A percentile compares a stretch with the other conserved stretches of the same genome.
phyloP scores from a whole-genome alignment of 1,140 invertebrate genomes.

The Ceratosolen fusciceps region DNA sequence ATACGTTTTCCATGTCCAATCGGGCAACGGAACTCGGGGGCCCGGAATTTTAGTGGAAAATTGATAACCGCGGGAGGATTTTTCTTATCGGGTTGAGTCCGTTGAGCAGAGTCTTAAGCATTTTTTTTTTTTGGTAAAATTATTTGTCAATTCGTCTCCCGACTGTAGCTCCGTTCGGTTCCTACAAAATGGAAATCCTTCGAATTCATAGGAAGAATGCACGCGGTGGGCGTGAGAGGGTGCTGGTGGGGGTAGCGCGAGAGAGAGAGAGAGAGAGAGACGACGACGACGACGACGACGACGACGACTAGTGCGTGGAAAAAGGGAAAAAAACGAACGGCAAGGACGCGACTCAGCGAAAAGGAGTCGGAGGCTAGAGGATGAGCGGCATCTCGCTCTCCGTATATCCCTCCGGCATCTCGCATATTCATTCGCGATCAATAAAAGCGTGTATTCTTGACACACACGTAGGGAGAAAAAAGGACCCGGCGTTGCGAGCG shows the following conservation, averaged over 20 bases:
- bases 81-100: too few species aligned
- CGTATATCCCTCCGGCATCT: constrained; percentile 59
- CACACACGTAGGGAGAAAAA: constrained; percentile 52
- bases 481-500: constrained; percentile 9
- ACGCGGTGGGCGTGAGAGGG: neutral
- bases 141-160: too few species aligned
- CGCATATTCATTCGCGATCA: constrained; percentile 63
- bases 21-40: too few species aligned
- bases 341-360: neutral
- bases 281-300: neutral
- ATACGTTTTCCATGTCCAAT: too few species aligned
- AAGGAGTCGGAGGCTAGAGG: constrained; percentile 47
- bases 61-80: too few species aligned
- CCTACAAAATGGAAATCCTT: constrained; percentile 31
- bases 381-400: constrained; percentile 53
- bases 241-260: neutral
- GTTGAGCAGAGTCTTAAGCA: too few species aligned
- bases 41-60: too few species aligned
- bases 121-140: too few species aligned
- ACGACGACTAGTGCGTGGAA: neutral
- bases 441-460: constrained; percentile 65
- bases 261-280: constrained; percentile 13
- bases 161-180: too few species aligned
- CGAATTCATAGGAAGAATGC: constrained; percentile 1
- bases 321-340: constrained; percentile 6